phyloP scores from a whole-genome alignment of 2,797 vertebrate species.

The Gymnoscopelus microlampas region DNA sequence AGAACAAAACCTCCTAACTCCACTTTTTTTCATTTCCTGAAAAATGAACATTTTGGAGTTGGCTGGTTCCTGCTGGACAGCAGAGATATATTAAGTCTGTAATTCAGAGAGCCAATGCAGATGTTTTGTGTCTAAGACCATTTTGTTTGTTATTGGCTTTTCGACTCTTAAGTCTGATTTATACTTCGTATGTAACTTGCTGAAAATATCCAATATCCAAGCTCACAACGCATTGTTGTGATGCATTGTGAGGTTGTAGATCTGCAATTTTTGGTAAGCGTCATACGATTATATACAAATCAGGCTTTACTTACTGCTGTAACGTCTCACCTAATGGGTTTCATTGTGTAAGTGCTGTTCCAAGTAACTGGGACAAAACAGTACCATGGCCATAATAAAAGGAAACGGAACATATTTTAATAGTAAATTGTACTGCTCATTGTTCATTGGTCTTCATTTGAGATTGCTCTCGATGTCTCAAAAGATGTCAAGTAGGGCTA shows the following conservation, averaged over 20 bases:
- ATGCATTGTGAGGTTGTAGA: too few relatives aligned
- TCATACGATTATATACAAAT: too few relatives aligned
- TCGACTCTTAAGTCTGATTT: background rate
- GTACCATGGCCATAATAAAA: conserved; percentile 37
- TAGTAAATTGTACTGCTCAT: conserved; percentile 33
- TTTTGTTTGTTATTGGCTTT: background rate
- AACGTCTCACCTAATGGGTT: background rate
- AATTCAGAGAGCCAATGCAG: too few relatives aligned
- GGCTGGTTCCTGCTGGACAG: too few relatives aligned
- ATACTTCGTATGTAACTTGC: background rate
- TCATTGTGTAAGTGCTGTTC: conserved; percentile 7
- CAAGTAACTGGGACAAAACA: conserved; percentile 20
- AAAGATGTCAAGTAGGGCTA: too few relatives aligned
- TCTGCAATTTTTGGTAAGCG: too few relatives aligned
- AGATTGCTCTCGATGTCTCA: conserved; percentile 29
- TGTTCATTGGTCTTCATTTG: conserved; percentile 24
- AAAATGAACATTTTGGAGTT: too few relatives aligned
- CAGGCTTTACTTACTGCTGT: background rate
- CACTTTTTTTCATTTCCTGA: too few relatives aligned
- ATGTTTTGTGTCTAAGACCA: background rate
- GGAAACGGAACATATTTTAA: conserved; percentile 45
- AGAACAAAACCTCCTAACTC: too few relatives aligned
- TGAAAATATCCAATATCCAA: background rate
- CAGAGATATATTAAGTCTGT: too few relatives aligned
- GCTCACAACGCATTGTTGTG: too few relatives aligned